Conservation (phyloP, 2,113 vertebrate genomes). For the Scytalopus superciliaris region DNA sequence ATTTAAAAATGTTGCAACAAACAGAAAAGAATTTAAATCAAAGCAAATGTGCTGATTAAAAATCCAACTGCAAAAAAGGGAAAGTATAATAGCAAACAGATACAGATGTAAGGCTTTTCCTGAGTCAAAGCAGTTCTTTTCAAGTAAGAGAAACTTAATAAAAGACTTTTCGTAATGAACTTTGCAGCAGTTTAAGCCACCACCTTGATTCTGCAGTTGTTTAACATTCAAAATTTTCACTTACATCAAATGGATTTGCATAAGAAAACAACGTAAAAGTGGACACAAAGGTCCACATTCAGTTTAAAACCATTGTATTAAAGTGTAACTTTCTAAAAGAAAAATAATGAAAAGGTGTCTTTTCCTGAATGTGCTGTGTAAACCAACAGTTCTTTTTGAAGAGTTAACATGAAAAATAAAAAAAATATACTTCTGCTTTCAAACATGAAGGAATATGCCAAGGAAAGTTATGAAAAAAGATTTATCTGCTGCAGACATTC, state of each 20-base stretch:
- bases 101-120: background rate
- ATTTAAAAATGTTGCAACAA: background rate
- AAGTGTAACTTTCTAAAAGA: background rate
- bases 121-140: background rate
- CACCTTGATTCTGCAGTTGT: background rate
- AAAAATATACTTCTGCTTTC: background rate
- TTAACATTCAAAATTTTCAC: background rate
- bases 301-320: background rate
- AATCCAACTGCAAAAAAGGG: background rate
- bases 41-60: background rate
- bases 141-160: background rate
- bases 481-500: background rate
- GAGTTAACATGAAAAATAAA: background rate
- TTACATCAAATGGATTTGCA: background rate
- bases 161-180: background rate
- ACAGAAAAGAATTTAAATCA: background rate
- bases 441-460: background rate
- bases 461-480: background rate
- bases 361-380: background rate
- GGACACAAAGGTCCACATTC: background rate
- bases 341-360: background rate
- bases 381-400: background rate
- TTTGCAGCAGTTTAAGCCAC: background rate
- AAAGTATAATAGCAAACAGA: background rate
- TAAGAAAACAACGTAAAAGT: background rate